phyloP scores from a whole-genome alignment of 2,888 invertebrate genomes.

The Trachelus stipa region DNA sequence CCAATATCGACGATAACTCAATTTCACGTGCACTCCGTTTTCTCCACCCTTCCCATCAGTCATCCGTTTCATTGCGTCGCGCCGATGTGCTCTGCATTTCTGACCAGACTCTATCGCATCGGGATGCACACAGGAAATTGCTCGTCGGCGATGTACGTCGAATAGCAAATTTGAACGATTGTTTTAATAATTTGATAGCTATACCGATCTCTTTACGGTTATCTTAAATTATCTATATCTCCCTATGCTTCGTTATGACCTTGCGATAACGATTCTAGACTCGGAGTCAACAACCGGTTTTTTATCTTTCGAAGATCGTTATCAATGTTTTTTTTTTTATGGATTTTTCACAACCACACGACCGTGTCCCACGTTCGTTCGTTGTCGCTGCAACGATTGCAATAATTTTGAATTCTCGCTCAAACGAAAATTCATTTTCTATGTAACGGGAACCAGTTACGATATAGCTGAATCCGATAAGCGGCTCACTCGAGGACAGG shows the following conservation, averaged over 20 bases:
- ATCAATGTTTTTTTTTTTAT: not conserved
- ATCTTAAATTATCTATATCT: not conserved
- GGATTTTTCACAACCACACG: not conserved
- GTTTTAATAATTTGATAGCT: not conserved
- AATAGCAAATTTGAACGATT: not conserved
- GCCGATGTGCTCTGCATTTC: not conserved
- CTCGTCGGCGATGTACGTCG: not conserved
- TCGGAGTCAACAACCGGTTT: not conserved
- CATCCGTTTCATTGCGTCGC: constrained; percentile 8
- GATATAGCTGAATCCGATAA: constrained; percentile 44
- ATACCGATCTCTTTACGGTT: not conserved
- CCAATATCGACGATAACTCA: constrained; percentile 15
- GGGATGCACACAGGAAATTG: not conserved
- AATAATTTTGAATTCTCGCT: constrained; percentile 17
- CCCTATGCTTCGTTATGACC: not conserved
- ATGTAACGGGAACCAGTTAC: constrained; percentile 31
- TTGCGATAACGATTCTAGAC: not conserved
- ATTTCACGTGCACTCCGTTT: constrained; percentile 11
- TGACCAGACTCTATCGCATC: not conserved
- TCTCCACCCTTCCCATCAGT: not conserved
- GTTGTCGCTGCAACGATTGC: not conserved
- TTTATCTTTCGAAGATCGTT: not conserved
- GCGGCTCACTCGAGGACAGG: constrained; percentile 36
- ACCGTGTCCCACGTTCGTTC: not conserved
- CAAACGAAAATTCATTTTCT: constrained; percentile 45